These are phyloP conservation scores for Cassiopea xamachana DNA, from an alignment of 30 jellyfish, hydroid and myxozoan genomes.

Conservation along the genomic window DNA sequence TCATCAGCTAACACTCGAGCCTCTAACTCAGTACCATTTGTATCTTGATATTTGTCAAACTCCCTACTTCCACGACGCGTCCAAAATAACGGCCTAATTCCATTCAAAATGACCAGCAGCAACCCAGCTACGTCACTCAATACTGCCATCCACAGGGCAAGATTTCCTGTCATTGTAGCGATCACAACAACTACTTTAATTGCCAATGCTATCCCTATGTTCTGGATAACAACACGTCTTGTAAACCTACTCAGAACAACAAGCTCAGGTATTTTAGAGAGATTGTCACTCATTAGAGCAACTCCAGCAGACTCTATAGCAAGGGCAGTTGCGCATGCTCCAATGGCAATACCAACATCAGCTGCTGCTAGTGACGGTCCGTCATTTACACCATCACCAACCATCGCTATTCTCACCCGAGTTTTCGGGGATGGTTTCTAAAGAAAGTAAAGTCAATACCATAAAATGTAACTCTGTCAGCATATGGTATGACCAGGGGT, in stretches of 20 bases:
- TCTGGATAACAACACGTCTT: slow-evolving; percentile 75
- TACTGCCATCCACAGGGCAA: slow-evolving; percentile 85
- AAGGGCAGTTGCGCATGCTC: slow-evolving; percentile 93
- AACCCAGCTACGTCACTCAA: slow-evolving; percentile 89
- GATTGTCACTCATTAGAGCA: slow-evolving; percentile 87
- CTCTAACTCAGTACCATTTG: not conserved
- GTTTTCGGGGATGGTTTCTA: slow-evolving; percentile 29
- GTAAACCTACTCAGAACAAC: slow-evolving; percentile 69
- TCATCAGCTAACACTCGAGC: not conserved
- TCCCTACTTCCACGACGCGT: slow-evolving; percentile 17
- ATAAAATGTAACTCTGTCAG: not conserved
- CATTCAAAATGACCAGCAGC: slow-evolving; percentile 82
- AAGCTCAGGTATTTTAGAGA: slow-evolving; percentile 72
- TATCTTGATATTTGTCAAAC: not conserved
- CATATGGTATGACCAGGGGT: no score
- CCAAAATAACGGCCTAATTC: slow-evolving; percentile 86
- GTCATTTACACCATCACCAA: slow-evolving; percentile 98
- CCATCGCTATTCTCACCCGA: slow-evolving; percentile 79
- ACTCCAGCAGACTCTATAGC: slow-evolving; percentile 95
- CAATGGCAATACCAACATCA: slow-evolving; percentile 97
- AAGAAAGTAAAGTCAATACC: not conserved
- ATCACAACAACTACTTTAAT: slow-evolving; percentile 72
- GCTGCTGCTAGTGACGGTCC: slow-evolving; percentile 97
- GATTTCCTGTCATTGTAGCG: slow-evolving; percentile 70
- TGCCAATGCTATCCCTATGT: slow-evolving; percentile 62